Evolutionary conservation across 2,113 vertebrate genomes (phyloP).

Genomic region (Meleagris gallopavo): DNA sequence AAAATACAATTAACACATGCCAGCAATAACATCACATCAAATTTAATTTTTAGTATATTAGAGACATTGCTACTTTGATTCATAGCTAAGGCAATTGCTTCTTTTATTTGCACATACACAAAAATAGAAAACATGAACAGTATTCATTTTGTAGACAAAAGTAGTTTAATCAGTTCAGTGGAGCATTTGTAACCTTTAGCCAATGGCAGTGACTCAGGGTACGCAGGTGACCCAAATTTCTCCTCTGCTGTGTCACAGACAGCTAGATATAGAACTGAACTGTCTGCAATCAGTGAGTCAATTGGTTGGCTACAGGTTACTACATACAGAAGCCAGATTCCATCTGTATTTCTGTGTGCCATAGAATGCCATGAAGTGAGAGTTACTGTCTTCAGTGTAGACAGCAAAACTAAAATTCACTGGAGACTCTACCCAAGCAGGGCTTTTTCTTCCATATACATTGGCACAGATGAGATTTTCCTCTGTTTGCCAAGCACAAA

Average conservation of each 20-base stretch:
- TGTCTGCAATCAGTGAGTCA: not conserved
- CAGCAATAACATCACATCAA: not conserved
- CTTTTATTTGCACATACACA: not conserved
- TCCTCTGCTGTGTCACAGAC: not conserved
- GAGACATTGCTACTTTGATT: not conserved
- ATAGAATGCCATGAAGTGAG: not conserved
- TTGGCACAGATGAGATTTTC: not conserved
- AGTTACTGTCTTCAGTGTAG: not conserved
- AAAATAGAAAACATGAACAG: not conserved
- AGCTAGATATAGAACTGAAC: not conserved
- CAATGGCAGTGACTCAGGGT: not conserved
- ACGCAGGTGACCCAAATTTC: constrained; percentile 43
- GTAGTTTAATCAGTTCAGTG: not conserved
- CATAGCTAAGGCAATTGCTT: not conserved
- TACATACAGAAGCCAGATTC: not conserved
- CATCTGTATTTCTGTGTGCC: not conserved
- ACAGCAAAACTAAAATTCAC: not conserved
- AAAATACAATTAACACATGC: constrained; percentile 22
- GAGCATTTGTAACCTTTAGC: not conserved
- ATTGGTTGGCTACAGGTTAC: not conserved
- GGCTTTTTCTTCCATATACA: not conserved
- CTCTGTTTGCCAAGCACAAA: not conserved
- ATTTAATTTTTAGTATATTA: constrained; percentile 14
- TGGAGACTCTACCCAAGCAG: not conserved
- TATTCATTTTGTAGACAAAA: not conserved